Evolutionary conservation across 2,797 vertebrate genomes (phyloP), one percentile per base, ranked within the genome.

Genomic region (Brotogeris chrysoptera): DNA sequence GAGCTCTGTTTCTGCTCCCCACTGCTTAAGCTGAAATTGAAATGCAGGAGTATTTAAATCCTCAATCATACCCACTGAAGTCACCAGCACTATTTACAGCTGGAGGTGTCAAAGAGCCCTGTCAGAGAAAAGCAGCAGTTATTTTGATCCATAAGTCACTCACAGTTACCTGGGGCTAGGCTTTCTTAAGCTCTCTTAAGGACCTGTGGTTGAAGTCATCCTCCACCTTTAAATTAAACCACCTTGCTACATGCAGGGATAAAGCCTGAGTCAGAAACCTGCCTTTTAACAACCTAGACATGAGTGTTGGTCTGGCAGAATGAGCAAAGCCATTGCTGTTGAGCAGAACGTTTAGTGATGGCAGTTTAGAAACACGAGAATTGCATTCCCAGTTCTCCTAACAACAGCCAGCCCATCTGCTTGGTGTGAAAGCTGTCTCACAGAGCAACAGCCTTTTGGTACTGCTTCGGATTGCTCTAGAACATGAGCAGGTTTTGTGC

Each of bases 401-500:
- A 6, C 16, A 43, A 53, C 49, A 79, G 32, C 16, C 53, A 52
- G 61, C 55, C 25, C n/a, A 80, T 8, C n/a, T 83, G 38, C 20
- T 50, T 43, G 41, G 23, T 80, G 70, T 34, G 80, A 41, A 60
- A 76, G 63, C 30, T 27, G 16, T 2, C 5, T 16, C 21, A 16
- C 43, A 64, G 63, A 84, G n/a, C 9, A 68, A n/a, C 28, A 86
- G 63, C 39, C 41, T 89, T 74, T 41, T 63, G 24, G 28, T 39
- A 23, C 2, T 66, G 30, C 13, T 73, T 69, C 16, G 23, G 34
- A 55, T 21, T 47, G 71, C 43, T 80, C 70, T 16, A 23, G 12
- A 60, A 25, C 0, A 39, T 10, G 47, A 44, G 28, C 18, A 1
- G 1, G 0, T 27, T 68, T 14, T 53, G 36, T 44, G 36, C 34